Base-by-base conservation (phyloP, 2,113 vertebrate species). In the Hydropotes inermis region DNA sequence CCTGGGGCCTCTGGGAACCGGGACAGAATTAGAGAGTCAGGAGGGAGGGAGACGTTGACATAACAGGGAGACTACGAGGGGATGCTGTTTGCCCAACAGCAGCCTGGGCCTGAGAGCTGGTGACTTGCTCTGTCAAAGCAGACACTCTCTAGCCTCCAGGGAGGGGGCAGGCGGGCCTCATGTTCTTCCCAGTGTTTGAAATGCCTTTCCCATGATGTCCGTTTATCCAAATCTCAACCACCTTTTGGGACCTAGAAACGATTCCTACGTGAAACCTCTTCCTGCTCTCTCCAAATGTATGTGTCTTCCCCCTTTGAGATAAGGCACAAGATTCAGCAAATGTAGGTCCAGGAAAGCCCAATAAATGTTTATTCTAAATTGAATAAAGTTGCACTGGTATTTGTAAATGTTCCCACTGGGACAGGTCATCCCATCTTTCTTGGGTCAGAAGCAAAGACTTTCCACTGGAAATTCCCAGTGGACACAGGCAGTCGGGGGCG, bases 381-480 rank as follows among this genome's bases (percentile, higher is more conserved):
- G 33, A 78, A 30, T 6, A 5, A 50, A 12, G 33, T 19, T 19
- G 25, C 60, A 3, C 0, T 19, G 30, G 27, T n/a, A 55, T 54
- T 87, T 58, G 30, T 27, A 33, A 39, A 43, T 7, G 61, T 23
- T 28, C 61, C 92, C 50, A 3, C 60, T 16, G 74, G 83, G 90
- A 43, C 7, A 19, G 12, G 52, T 61, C 52, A 28, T 36, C 91
- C 85, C 76, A 3, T 30, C 47, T 50, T 39, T 85, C 55, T 47
- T 87, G 94, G 87, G 90, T 95, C 91, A 94, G 94, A 92, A 39
- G 54, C 16, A 1, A 82, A 78, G 14, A 67, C 64, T 90, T 94
- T 86, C 94, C 96, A 30, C 33, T 57, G 94, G 86, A 91, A 79
- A 55, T 61, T 91, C 96, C 57, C 45, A 8, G 79, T 47, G 87